A percentile compares a stretch with the other conserved stretches of the same genome.
These are phyloP conservation scores for Leptura quadrifasciata DNA, from an alignment of 2,888 invertebrate genomes.

Conservation along the genomic window DNA sequence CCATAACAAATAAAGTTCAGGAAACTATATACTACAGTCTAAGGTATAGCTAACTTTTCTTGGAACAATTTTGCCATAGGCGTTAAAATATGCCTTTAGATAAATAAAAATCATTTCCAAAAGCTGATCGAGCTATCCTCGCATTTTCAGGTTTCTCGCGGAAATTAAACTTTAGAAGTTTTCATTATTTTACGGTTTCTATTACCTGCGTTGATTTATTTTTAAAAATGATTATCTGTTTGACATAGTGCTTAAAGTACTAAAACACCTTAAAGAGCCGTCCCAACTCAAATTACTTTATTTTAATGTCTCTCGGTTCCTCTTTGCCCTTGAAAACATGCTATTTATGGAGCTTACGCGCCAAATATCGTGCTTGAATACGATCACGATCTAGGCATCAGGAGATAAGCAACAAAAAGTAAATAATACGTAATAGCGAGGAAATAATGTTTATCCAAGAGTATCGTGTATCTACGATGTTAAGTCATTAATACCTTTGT, in stretches of 20 bases:
- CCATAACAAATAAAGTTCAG: too few relatives aligned
- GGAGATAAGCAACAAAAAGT: too few relatives aligned
- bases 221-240: background rate
- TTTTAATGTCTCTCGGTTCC: slow-evolving; percentile 11
- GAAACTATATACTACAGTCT: too few relatives aligned
- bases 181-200: background rate
- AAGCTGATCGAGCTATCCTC: too few relatives aligned
- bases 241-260: slow-evolving; percentile 1
- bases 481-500: too few relatives aligned
- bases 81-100: background rate
- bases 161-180: background rate
- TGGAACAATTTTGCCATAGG: slow-evolving; percentile 1
- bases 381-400: too few relatives aligned
- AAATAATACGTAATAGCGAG: too few relatives aligned
- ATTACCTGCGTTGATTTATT: too few relatives aligned
- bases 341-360: background rate
- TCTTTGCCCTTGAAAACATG: slow-evolving; percentile 3
- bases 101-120: background rate
- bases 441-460: too few relatives aligned
- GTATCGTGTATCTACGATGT: too few relatives aligned
- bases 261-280: background rate
- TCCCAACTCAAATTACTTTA: slow-evolving; percentile 1
- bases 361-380: background rate
- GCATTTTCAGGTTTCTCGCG: slow-evolving; percentile 14
- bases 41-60: too few relatives aligned